phyloP scores from a whole-genome alignment of 1,140 invertebrate genomes.

The Akabosia matsudoensis region DNA sequence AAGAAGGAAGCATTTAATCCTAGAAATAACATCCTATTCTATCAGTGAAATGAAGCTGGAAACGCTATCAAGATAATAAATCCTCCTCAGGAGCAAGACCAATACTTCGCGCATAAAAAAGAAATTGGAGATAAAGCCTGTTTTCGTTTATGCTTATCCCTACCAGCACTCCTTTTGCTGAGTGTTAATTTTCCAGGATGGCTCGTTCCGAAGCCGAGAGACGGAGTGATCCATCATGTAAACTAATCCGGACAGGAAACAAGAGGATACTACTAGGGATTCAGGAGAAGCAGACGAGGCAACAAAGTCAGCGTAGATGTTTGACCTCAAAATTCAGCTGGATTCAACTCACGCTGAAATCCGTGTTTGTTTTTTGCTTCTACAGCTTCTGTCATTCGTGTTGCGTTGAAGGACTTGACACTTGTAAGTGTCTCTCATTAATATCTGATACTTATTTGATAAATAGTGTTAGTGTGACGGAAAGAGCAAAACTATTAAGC shows the following conservation, averaged over 20 bases:
- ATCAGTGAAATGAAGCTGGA: not conserved
- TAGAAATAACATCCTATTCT: not conserved
- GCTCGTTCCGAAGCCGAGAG: not conserved
- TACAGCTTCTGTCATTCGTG: not conserved
- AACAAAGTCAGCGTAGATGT: not conserved
- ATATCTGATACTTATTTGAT: not conserved
- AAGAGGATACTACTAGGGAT: conserved; percentile 2
- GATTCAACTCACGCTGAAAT: not conserved
- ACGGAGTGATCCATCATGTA: conserved; percentile 4
- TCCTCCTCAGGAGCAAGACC: not conserved
- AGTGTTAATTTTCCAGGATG: not conserved
- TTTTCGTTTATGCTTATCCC: not conserved
- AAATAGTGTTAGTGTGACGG: not conserved
- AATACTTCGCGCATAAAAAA: not conserved
- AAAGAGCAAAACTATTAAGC: not conserved
- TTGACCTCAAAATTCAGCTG: conserved; percentile 15
- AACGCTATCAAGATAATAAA: not conserved
- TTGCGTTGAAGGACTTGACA: conserved; percentile 5
- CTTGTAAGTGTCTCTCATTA: conserved; percentile 16
- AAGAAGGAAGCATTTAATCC: conserved; percentile 5
- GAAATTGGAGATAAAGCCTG: not conserved
- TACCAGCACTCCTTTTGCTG: not conserved
- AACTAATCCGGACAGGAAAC: conserved; percentile 24
- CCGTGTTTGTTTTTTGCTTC: not conserved
- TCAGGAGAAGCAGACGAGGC: too few relatives aligned